Evolutionary conservation across 2,113 vertebrate species (phyloP), one percentile per base, ranked within the genome.

Genomic region (Corythaixoides concolor): DNA sequence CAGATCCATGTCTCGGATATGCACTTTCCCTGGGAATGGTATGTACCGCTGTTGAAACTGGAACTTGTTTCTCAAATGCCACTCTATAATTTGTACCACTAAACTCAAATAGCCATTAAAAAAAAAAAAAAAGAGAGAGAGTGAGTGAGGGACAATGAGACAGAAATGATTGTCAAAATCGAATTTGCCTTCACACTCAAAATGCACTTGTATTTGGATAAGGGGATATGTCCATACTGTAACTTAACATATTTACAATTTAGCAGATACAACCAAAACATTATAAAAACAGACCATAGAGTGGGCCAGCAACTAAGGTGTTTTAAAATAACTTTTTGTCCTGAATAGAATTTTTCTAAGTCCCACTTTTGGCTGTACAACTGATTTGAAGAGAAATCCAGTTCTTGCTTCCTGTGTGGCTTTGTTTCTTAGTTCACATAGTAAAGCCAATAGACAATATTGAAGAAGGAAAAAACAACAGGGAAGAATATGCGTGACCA

Each of bases 401-500:
- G 98, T 98, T 97, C 97, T 98, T 97, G 95, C 97, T 97, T 98
- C 95, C 95, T 55, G 56, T 10, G 93, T 94, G 95, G 97, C 96
- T 94, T 96, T 92, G 94, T 85, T 85, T 96, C 97, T 98, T 99
- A 99, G 97, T 99, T 99, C 98, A 99, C 98, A 92, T 99, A 99
- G 95, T 99, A 99, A 97, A 99, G 99, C 99, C 99, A 99, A 93
- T 99, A 99, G 97, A 99, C 96, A 58, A 99, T 98, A 96, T 99
- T 99, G 98, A 99, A 99, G 97, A 99, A 99, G 96, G 99, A 99
- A 96, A 99, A 99, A 95, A 99, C 99, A 18, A 99, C 99, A 11
- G 99, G 99, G 98, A 99, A 99, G 97, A 99, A 99, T 89, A 99
- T 98, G 97, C 99, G 98, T 2, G 99, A 99, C 99, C 99, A 99